A percentile compares a stretch with the other conserved stretches of the same genome.
Conservation (phyloP, 2,797 vertebrate genomes). For the Chaenodraco wilsoni region DNA sequence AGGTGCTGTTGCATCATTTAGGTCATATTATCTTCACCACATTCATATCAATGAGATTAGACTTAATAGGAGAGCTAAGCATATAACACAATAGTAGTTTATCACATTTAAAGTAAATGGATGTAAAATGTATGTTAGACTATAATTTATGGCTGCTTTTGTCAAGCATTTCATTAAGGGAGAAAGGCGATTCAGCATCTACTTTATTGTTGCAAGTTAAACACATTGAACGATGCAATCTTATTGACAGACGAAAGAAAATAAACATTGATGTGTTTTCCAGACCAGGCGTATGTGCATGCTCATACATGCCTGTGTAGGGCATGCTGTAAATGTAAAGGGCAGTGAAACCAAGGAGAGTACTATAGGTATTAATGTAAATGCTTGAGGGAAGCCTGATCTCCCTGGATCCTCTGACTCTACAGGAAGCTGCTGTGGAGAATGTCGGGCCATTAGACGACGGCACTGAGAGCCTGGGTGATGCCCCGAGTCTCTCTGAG, state of each 20-base stretch:
- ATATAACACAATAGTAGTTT: not conserved
- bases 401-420: constrained; percentile 36
- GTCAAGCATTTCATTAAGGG: not conserved
- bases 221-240: not conserved
- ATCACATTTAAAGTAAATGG: not conserved
- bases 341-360: constrained; percentile 3
- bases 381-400: constrained; percentile 18
- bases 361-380: constrained; percentile 15
- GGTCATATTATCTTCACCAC: not conserved
- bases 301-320: not conserved
- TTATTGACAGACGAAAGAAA: not conserved
- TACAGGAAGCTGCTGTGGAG: constrained; percentile 82
- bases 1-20: not conserved
- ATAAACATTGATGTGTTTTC: not conserved
- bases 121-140: not conserved
- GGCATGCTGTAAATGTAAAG: constrained; percentile 40
- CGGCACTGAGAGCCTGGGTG: constrained; percentile 83
- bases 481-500: constrained; percentile 83
- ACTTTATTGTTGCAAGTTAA: not conserved
- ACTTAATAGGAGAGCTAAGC: not conserved
- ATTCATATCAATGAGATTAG: not conserved
- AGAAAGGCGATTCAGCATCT: not conserved
- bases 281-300: not conserved
- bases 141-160: not conserved
- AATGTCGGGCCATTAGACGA: constrained; percentile 80